Evolutionary conservation across 2,888 invertebrate species (phyloP).

Genomic region (Patella ulyssiponensis): DNA sequence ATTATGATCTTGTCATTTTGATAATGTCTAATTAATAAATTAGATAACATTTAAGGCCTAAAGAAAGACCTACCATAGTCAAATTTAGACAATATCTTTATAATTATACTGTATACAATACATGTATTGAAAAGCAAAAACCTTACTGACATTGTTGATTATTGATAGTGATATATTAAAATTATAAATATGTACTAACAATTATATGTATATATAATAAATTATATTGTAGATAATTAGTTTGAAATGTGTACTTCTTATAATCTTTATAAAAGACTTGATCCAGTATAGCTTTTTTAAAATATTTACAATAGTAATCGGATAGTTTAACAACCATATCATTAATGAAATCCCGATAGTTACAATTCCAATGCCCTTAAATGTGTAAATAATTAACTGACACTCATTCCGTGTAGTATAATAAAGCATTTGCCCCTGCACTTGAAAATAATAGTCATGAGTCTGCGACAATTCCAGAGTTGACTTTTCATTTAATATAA

Average conservation of each 20-base stretch:
- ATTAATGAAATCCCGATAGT: neutral
- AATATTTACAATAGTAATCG: neutral
- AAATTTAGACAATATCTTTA: too few relatives aligned
- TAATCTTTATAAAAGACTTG: neutral
- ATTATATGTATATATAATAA: neutral
- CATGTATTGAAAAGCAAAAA: too few relatives aligned
- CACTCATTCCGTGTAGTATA: neutral
- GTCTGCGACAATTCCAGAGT: neutral
- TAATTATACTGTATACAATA: neutral
- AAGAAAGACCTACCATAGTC: too few relatives aligned
- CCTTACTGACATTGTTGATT: too few relatives aligned
- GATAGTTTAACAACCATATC: neutral
- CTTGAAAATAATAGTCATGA: neutral
- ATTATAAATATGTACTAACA: neutral
- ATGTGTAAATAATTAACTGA: neutral
- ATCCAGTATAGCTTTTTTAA: neutral
- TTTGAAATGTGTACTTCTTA: too few relatives aligned
- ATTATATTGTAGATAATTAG: too few relatives aligned
- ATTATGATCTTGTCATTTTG: too few relatives aligned
- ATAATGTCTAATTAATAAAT: too few relatives aligned
- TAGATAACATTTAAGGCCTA: too few relatives aligned
- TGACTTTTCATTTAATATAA: neutral
- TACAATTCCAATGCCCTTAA: neutral
- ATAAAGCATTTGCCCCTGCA: neutral
- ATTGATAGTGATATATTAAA: too few relatives aligned